Evolutionary conservation across 2,797 vertebrate genomes (phyloP), one percentile per base, ranked within the genome.

Genomic region (Girardinus metallicus): DNA sequence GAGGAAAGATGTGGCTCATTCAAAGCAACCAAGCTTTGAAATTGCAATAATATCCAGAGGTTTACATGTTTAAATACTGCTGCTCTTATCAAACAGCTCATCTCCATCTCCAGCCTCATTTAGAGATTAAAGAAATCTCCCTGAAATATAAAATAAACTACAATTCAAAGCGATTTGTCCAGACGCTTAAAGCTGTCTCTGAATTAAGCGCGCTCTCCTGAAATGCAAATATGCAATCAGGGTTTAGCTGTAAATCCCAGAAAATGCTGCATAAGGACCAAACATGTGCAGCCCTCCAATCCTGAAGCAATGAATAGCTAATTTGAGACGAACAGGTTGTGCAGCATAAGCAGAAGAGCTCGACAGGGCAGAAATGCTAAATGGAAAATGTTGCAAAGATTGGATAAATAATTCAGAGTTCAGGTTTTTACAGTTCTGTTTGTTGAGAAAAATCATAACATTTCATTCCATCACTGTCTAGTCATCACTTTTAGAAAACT

Each of bases 221-320:
- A 43, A 29, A 71, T 71, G 39, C 39, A n/a, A 71, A 43, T 71
- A 44, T 44, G 68, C 68, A 71, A 43, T 71, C 68, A 71, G 41
- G 41, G 8, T 71, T 71, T 44, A 62, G 5, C 15, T 21, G 44
- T 9, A 47, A 34, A 31, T 73, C 44, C 71, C 21, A 46, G 15
- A 73, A 73, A 73, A 49, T 49, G 43, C 44, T 16, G n/a, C n/a
- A 49, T 73, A 31, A 31, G 44, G n/a, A 21, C 10, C 23, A 71
- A 71, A 71, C 41, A 71, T 15, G 16, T 44, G 68, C 68, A 44
- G 26, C 68, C 23, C 13, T 71, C 26, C 26, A 44, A 71, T 44
- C 26, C 68, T 15, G 12, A 71, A 71, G 41, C 41, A 44, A 71
- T 29, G 68, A 71, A 43, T 44, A 44, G 12, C 68, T n/a, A 71